Evolutionary conservation across 2,113 vertebrate species (phyloP), one percentile per base, ranked within the genome.

Genomic region (Ranitomeya variabilis): DNA sequence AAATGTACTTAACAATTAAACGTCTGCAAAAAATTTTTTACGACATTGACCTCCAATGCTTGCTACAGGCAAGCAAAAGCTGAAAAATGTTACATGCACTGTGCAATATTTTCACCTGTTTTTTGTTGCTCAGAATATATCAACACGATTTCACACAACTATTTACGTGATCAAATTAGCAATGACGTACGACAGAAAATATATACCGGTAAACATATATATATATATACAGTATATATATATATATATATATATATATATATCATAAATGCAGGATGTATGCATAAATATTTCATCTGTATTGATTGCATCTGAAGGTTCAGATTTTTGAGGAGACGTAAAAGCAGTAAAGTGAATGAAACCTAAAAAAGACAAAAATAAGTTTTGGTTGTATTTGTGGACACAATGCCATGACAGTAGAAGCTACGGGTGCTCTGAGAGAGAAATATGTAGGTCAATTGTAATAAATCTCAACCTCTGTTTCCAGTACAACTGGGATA

Each of bases 381-480:
- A 16, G 73, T 83, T 74, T 23, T 8, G 26, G 80, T 76, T 23
- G 31, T 66, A 76, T 64, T 67, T 37, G 31, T 66, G 57, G 80
- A 52, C 60, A 78, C 21, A 60, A 83, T 76, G 31, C 76, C 87
- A 88, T 52, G 45, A 88, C 54, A 83, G 59, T 83, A 88, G 78
- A 83, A 83, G 81, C 87, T 78, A 77, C 57, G 51, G 60, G 87
- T 85, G 87, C 71, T 77, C 54, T 45, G 19, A 62, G 73, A 89
- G 78, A 78, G 82, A 60, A 85, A 69, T 84, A 89, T 89, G 81
- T 89, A 85, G 82, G 82, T 89, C 87, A 84, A 69, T 78, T 78
- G 81, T 85, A 89, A 89, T 89, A 89, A 89, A 89, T 89, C 87
- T 84, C 80, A 74, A 85, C 87, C 81, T 89, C 81, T 57, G 69